phyloP scores from a whole-genome alignment of 2,797 vertebrate species.

The Taeniopygia guttata region DNA sequence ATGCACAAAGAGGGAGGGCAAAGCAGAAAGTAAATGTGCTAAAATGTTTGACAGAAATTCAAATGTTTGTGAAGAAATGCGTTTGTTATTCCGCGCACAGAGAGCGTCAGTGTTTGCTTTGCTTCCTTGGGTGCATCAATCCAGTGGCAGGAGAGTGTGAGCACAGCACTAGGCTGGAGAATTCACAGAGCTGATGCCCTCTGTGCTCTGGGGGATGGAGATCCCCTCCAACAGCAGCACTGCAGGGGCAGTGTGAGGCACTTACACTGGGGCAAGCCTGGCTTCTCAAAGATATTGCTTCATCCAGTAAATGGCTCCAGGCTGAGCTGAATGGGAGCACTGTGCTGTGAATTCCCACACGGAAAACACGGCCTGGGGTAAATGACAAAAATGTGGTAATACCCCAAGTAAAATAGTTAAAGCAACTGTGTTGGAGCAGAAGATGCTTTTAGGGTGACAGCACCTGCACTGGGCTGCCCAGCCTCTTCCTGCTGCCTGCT shows the following conservation, averaged over 20 bases:
- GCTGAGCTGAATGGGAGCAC: background rate
- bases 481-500: background rate
- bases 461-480: background rate
- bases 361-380: background rate
- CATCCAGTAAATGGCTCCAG: slow-evolving; percentile 28
- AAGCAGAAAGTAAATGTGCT: slow-evolving; percentile 54
- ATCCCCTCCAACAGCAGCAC: background rate
- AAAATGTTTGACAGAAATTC: slow-evolving; percentile 59
- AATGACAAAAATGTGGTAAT: background rate
- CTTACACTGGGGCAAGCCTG: background rate
- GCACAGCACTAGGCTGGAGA: background rate
- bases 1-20: slow-evolving; percentile 47
- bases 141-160: slow-evolving; percentile 12
- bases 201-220: background rate
- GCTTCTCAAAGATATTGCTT: background rate
- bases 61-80: slow-evolving; percentile 9
- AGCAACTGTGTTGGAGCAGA: background rate
- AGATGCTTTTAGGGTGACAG: background rate
- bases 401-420: background rate
- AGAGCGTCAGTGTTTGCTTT: slow-evolving; percentile 25
- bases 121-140: slow-evolving; percentile 36
- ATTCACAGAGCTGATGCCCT: background rate
- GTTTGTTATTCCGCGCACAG: slow-evolving; percentile 55
- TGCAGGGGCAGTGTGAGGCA: background rate
- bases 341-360: background rate